phyloP scores from a whole-genome alignment of 2,888 invertebrate genomes.

The Tridacna crocea region DNA sequence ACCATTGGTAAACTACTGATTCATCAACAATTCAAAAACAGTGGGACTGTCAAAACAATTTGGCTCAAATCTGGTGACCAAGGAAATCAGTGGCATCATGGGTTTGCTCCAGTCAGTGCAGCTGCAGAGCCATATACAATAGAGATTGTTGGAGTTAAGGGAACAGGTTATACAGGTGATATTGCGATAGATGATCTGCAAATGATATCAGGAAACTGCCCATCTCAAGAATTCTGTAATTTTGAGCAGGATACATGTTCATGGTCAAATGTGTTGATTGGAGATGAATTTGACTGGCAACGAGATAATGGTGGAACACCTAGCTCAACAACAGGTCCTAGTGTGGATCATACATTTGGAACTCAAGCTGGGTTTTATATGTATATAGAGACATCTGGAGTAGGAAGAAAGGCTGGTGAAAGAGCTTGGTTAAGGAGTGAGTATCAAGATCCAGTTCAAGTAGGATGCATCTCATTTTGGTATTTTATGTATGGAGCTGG shows the following conservation, averaged over 20 bases:
- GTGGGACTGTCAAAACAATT: constrained; percentile 45
- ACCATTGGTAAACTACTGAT: constrained; percentile 78
- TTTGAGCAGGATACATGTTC: constrained; percentile 83
- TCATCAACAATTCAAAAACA: constrained; percentile 66
- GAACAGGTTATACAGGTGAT: constrained; percentile 73
- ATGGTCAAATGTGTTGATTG: constrained; percentile 69
- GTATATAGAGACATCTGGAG: constrained; percentile 85
- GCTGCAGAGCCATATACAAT: constrained; percentile 55
- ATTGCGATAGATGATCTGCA: constrained; percentile 82
- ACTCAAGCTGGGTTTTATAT: constrained; percentile 76
- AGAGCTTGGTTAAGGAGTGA: constrained; percentile 84
- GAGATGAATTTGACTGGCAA: constrained; percentile 81
- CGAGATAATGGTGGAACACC: constrained; percentile 76
- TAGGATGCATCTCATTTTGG: constrained; percentile 77
- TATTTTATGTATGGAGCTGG: constrained; percentile 80
- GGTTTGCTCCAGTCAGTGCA: constrained; percentile 59
- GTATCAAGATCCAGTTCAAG: constrained; percentile 63
- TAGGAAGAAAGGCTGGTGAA: constrained; percentile 85
- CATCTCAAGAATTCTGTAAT: constrained; percentile 77
- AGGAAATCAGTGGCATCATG: constrained; percentile 76
- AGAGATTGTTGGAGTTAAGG: constrained; percentile 73
- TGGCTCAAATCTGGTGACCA: constrained; percentile 74
- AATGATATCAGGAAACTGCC: constrained; percentile 71
- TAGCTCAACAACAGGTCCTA: constrained; percentile 74
- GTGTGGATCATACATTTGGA: constrained; percentile 74